Evolutionary conservation across 2,113 vertebrate species (phyloP).

Genomic region (Spilogale gracilis): DNA sequence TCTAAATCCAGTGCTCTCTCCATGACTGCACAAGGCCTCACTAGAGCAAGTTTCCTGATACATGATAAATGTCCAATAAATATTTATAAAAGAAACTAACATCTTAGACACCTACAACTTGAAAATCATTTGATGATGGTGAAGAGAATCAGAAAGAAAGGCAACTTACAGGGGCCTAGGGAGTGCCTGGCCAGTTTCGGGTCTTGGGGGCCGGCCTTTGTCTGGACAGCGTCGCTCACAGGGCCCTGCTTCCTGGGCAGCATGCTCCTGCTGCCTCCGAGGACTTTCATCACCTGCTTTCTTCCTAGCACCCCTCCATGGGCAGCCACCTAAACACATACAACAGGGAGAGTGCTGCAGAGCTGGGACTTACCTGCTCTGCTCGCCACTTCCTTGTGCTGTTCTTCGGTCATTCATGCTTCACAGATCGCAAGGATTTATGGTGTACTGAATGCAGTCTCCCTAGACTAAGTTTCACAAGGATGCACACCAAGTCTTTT

Average conservation of each 20-base stretch:
- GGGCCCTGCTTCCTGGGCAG: conserved; percentile 84
- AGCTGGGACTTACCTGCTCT: not conserved
- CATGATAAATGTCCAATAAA: not conserved
- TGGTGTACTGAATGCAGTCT: not conserved
- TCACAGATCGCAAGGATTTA: not conserved
- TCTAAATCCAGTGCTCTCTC: not conserved
- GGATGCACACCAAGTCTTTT: not conserved
- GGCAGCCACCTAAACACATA: not conserved
- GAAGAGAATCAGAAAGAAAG: not conserved
- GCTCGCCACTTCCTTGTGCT: not conserved
- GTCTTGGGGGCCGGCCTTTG: conserved; percentile 84
- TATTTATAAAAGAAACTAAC: conserved; percentile 29
- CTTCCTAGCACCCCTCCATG: conserved; percentile 82
- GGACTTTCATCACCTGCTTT: conserved; percentile 76
- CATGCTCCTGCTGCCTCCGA: conserved; percentile 82
- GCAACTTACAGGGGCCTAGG: conserved; percentile 90
- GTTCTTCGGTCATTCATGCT: not conserved
- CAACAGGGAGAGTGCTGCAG: not conserved
- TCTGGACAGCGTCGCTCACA: conserved; percentile 82
- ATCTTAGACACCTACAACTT: not conserved
- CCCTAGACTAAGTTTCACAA: not conserved
- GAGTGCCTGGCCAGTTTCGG: conserved; percentile 86
- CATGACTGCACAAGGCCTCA: not conserved
- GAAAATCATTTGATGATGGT: not conserved
- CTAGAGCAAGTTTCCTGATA: not conserved